Conservation (phyloP, 2,797 vertebrate genomes). For the Kryptopterus vitreolus region DNA sequence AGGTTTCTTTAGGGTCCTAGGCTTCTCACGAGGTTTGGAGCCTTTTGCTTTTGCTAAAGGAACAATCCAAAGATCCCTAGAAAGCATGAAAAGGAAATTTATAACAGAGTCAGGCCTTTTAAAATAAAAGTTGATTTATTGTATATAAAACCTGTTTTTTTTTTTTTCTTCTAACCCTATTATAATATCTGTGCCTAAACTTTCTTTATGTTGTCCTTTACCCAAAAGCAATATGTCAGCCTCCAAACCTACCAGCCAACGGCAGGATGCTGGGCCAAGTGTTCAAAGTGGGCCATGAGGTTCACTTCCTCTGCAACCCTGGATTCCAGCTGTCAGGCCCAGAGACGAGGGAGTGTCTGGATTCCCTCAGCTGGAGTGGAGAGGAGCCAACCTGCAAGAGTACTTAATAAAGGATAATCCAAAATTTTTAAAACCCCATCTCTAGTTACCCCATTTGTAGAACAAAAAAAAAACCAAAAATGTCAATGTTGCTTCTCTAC, state of each 20-base stretch:
- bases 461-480: neutral
- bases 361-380: constrained; percentile 80
- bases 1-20: neutral
- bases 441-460: constrained; percentile 17
- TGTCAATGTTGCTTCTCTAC: neutral
- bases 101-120: neutral
- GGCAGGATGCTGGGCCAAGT: constrained; percentile 78
- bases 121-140: neutral
- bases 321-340: constrained; percentile 80
- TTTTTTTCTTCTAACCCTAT: neutral
- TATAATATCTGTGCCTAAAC: neutral
- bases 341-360: constrained; percentile 73
- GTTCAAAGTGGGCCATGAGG: constrained; percentile 72
- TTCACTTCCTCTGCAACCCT: constrained; percentile 78
- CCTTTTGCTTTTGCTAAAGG: neutral
- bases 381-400: constrained; percentile 77
- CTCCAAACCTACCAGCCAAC: constrained; percentile 64
- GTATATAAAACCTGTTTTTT: neutral
- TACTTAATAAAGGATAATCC: constrained; percentile 57
- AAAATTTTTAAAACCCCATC: constrained; percentile 10
- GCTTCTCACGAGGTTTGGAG: neutral
- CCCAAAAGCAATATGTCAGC: constrained; percentile 71
- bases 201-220: constrained; percentile 20
- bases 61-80: neutral
- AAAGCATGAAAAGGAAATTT: neutral